Conservation (phyloP, 2,888 invertebrate genomes). For the Pristionchus japonicus region DNA sequence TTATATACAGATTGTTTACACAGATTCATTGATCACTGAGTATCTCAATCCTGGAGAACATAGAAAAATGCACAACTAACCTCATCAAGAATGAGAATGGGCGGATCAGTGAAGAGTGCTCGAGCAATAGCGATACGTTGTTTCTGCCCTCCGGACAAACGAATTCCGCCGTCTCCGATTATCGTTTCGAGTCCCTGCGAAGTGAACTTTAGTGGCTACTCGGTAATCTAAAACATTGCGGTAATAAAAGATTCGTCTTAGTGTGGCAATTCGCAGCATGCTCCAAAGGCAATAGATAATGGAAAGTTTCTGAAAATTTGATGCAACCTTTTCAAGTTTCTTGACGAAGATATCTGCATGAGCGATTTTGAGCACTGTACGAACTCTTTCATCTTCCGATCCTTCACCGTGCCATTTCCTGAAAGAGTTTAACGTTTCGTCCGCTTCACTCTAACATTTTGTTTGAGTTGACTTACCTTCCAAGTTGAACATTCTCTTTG, state of each 20-base stretch:
- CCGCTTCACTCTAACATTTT: neutral
- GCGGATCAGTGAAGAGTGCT: conserved; percentile 35
- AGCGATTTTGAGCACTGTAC: neutral
- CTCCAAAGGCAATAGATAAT: neutral
- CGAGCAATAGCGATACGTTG: conserved; percentile 41
- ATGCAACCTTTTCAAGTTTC: conserved; percentile 7
- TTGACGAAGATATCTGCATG: conserved; percentile 7
- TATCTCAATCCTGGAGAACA: too few relatives aligned
- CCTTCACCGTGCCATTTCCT: conserved; percentile 17
- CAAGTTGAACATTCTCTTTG: conserved; percentile 39
- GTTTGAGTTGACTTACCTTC: neutral
- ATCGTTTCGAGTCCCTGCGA: neutral
- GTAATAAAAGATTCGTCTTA: too few relatives aligned
- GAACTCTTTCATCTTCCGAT: conserved; percentile 1
- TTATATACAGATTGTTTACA: neutral
- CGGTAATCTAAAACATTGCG: neutral
- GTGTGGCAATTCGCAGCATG: too few relatives aligned
- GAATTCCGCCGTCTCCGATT: neutral
- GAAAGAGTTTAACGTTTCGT: neutral
- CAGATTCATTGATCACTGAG: neutral
- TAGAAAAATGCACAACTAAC: neutral
- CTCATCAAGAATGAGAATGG: conserved; percentile 41
- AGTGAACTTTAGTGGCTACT: too few relatives aligned
- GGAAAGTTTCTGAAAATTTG: neutral
- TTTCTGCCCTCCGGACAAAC: conserved; percentile 30